Base-by-base conservation (phyloP, 2,797 vertebrate species). In the Pteronotus mesoamericanus region DNA sequence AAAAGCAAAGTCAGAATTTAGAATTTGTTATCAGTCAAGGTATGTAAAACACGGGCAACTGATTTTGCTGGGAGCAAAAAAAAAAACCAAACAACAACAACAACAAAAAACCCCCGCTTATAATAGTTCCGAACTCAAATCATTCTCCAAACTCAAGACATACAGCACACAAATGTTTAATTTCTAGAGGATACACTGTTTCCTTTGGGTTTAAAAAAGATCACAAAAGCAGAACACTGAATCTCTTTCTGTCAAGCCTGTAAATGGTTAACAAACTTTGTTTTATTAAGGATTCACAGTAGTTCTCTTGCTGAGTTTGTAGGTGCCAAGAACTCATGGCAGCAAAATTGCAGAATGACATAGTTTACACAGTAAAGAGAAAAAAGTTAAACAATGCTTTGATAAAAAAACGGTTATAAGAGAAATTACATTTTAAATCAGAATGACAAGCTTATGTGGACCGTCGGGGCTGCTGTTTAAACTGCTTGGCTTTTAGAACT, bases 11-110 rank as follows among this genome's bases (percentile, higher is more conserved):
- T 94, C 93, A 77, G 78, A 96, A 95, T 86, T 94, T 79, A 86
- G 68, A 95, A 83, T 89, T 68, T 66, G 77, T 34, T 96, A 79
- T 74, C 90, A 82, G 71, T 84, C 87, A 68, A 94, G 85, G 96
- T 69, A 39, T 69, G 69, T 22, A 74, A 96, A 97, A 92, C 95
- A 94, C 91, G 94, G 89, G 80, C 94, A 96, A 21, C 69, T 87
- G 91, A 96, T 97, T 97, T 96, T 92, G 42, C 90, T 98, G 96
- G 97, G 95, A 96, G 84, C n/a, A 86, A 94, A 78, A 86, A 86
- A 95, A 96, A 89, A 86, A 96, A 0, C 51, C 46, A 42, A n/a
- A n/a, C n/a, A n/a, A n/a, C n/a, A n/a, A n/a, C n/a, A n/a, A n/a
- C n/a, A n/a, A n/a, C n/a, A n/a, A n/a, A n/a, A n/a, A n/a, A n/a